Evolutionary conservation across 92 coral and sea anemone species (phyloP), one percentile per base, ranked within the genome.

Genomic region (Parazoanthus swiftii): DNA sequence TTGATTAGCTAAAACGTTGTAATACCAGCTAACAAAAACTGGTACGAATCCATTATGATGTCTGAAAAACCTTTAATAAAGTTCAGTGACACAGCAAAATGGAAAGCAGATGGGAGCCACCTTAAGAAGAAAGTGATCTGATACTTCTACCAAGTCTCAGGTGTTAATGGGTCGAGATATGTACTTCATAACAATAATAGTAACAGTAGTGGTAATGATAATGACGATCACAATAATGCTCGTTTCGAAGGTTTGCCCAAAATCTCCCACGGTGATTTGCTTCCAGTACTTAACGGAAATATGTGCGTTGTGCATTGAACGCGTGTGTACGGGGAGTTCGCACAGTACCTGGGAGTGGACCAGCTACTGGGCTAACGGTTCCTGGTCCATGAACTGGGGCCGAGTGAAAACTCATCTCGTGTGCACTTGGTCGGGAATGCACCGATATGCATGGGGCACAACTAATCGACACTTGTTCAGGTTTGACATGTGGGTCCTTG

Each of bases 401-500:
- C 43, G 93, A 91, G 21, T 91, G 98, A 75, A 85, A 93, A 23
- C 93, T 89, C 54, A 89, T 88, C 39, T 94, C 98, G 39, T 93
- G 94, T 44, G 86, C 81, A 51, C 93, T 92, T 58, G 93, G 98
- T 66, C 98, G 81, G 70, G 98, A 81, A 85, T 90, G 95, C 5
- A 88, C 51, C 4, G 95, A 85, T 70, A 93, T 81, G 26, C 93
- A 85, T 43, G 92, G 89, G 10, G 92, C 92, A 21, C 95, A 85
- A 50, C 91, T 92, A 81, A 95, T 93, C 20, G 99, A 90, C 67
- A 97, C 90, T 74, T 95, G 98, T 65, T 97, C 99, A 39, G 97
- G 99, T 85, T 97, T 97, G 63, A 92, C 87, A 86, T 95, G 98
- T 48, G 97, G 99, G 25, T 97, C 99, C 88, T 97, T 97, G 56